A percentile compares a stretch with the other conserved stretches of the same genome.
Evolutionary conservation across 2,113 vertebrate species (phyloP).

Genomic region (Euleptes europaea): DNA sequence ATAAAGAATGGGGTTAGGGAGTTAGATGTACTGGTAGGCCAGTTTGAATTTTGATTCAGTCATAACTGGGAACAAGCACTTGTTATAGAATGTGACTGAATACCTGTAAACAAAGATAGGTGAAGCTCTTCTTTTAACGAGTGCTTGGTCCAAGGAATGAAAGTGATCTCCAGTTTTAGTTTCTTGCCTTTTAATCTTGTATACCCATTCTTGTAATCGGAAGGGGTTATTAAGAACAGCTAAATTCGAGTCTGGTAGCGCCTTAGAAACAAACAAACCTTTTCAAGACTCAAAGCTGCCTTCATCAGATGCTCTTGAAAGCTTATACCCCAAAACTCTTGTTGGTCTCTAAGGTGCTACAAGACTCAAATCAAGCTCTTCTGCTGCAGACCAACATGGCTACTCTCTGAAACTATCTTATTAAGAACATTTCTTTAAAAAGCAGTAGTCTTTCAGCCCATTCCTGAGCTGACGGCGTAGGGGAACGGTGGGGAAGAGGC

Average conservation of each 20-base stretch:
- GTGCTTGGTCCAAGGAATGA: not conserved
- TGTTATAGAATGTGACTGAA: not conserved
- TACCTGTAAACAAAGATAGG: not conserved
- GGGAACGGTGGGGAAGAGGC: no score
- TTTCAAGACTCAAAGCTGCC: no score
- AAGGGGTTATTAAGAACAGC: not conserved
- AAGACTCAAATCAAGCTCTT: no score
- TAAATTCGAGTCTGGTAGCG: no score
- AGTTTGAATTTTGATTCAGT: not conserved
- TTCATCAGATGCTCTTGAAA: no score
- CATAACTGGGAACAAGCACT: slow-evolving; percentile 5
- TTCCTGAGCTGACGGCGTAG: no score
- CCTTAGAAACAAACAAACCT: no score
- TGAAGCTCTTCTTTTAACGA: not conserved
- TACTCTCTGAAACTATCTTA: not conserved
- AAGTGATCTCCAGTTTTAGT: not conserved
- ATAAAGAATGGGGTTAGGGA: not conserved
- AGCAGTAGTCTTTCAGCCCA: not conserved
- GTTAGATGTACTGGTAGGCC: not conserved
- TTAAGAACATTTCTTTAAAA: not conserved
- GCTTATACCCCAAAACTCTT: no score
- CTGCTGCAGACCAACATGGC: no score
- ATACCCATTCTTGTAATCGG: not conserved
- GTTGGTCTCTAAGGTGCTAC: no score
- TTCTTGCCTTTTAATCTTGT: not conserved